phyloP scores from a whole-genome alignment of 2,797 vertebrate species.

The Oryzias dopingdopingensis region DNA sequence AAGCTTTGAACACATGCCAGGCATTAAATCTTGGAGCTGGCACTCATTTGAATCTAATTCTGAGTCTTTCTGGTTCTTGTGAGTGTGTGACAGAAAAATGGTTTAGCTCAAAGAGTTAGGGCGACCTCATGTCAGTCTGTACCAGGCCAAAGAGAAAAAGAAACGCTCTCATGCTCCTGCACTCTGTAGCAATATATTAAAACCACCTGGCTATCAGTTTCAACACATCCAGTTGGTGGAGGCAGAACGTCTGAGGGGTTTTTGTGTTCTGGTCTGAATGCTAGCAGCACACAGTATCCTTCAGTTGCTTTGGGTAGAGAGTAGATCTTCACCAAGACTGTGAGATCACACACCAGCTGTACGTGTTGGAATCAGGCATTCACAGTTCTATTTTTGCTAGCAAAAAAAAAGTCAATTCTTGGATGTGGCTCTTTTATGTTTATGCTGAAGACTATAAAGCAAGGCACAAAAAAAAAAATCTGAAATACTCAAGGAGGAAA shows the following conservation, averaged over 20 bases:
- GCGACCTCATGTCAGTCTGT: constrained; percentile 15
- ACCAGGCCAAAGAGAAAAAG: constrained; percentile 6
- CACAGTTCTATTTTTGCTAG: no score
- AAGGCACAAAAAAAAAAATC: no score
- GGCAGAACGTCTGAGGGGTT: background rate
- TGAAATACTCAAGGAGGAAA: no score
- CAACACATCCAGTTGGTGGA: background rate
- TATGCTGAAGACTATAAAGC: no score
- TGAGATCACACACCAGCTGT: no score
- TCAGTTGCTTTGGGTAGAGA: background rate
- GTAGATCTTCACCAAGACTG: background rate
- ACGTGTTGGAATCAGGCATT: no score
- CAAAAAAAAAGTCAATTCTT: no score
- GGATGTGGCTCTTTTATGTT: no score
- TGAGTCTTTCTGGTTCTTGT: constrained; percentile 13
- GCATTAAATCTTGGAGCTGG: constrained; percentile 31
- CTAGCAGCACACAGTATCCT: background rate
- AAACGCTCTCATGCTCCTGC: background rate
- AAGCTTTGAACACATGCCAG: constrained; percentile 34
- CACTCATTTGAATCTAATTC: constrained; percentile 19
- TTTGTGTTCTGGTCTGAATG: background rate
- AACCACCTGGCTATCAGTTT: background rate
- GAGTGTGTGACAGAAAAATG: no score
- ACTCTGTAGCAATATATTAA: background rate
- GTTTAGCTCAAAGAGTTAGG: background rate